Conservation (phyloP, 2,797 vertebrate genomes). For the Dendrocincla fuliginosa region DNA sequence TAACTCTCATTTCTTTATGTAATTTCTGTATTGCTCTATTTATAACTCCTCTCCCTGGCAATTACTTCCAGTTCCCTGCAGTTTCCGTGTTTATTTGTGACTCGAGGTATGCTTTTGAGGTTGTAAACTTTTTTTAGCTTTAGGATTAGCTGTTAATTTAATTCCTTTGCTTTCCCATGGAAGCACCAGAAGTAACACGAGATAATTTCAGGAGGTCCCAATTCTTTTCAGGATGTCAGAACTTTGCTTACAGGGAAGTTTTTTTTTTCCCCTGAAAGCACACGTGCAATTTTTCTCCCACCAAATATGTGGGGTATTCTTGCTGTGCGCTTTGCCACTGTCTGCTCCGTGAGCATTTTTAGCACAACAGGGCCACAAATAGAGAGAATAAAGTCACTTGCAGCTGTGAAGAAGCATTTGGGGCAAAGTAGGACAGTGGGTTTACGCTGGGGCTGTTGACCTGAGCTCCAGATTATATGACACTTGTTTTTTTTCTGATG, state of each 20-base stretch:
- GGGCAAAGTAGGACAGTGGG: neutral
- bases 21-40: neutral
- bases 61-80: neutral
- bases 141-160: neutral
- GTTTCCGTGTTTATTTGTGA: neutral
- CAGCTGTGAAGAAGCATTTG: neutral
- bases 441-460: neutral
- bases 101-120: neutral
- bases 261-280: neutral
- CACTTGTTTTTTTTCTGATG: neutral
- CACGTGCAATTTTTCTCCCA: rapidly evolving
- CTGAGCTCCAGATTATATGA: neutral
- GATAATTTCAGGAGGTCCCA: neutral
- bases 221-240: neutral
- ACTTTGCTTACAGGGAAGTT: neutral
- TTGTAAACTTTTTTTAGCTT: neutral
- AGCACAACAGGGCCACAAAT: neutral
- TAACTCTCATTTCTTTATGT: neutral
- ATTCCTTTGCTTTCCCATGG: rapidly evolving
- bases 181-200: neutral
- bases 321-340: rapidly evolving
- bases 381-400: neutral
- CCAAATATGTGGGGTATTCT: rapidly evolving
- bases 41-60: neutral
- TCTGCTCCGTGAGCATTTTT: neutral